Evolutionary conservation across 2,113 vertebrate species (phyloP), one percentile per base, ranked within the genome.

Genomic region (Grammomys dolichurus): DNA sequence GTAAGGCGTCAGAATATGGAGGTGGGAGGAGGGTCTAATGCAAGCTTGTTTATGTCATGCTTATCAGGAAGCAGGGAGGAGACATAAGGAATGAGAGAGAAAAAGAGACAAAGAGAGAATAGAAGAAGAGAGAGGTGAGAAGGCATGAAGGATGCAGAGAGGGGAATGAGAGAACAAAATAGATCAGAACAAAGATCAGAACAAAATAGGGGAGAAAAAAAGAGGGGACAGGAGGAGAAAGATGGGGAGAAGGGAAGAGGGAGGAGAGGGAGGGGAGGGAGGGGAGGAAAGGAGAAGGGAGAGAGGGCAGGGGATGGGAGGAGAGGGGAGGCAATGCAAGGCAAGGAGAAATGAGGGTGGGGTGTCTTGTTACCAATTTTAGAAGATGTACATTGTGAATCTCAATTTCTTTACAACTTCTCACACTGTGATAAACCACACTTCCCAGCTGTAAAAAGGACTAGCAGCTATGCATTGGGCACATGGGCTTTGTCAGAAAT

Each of bases 1-100:
- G 81, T 43, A 63, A 43, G n/a, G 24, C n/a, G 28, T 95, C 43
- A 96, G 92, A 82, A 86, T 91, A 28, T 84, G 67, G 85, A 76
- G 67, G n/a, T n/a, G 77, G 92, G 43, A 75, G 31, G 75, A 89
- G 7, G 82, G 24, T 77, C 28, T 60, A 33, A 87, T 54, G 89
- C 33, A 85, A 11, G 86, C 63, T 96, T 78, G 19, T 40, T 20
- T 10, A 75, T 48, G 13, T 19, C 14, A 4, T 80, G 48, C 36
- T 80, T 13, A 51, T 11, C 40, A 12, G 1, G 3, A 56, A 87
- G 17, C 19, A 36, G 33, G 11, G 11, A 24, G 36, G 20, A 19
- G 17, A 20, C 7, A 51, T 51, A 58, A 19, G 56, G 56, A 51
- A 24, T 14, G 13, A 19, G 10, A 58, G 17, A 24, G 9, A 22